A percentile compares a stretch with the other conserved stretches of the same genome.
phyloP scores from a whole-genome alignment of 1,140 invertebrate species.

The Dolichoris vasculosae region DNA sequence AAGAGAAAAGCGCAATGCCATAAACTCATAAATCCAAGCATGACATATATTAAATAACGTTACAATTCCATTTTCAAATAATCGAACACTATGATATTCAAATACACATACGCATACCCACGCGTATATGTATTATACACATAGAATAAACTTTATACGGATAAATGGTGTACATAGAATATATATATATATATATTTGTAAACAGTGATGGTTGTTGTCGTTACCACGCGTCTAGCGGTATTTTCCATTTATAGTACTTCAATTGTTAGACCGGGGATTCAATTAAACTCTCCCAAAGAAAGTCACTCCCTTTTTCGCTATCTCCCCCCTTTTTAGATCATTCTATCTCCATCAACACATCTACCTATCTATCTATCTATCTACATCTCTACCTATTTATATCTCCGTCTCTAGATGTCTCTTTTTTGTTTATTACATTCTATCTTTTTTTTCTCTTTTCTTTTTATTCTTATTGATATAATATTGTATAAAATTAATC shows the following conservation, averaged over 20 bases:
- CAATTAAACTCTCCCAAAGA: slow-evolving; percentile 34
- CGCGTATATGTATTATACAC: too few relatives aligned
- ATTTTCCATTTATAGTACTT: slow-evolving; percentile 24
- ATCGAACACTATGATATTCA: too few relatives aligned
- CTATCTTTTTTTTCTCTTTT: neutral
- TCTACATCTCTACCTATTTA: neutral
- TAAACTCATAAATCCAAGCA: too few relatives aligned
- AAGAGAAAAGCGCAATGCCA: too few relatives aligned
- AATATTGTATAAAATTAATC: neutral
- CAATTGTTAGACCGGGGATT: neutral
- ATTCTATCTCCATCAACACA: neutral
- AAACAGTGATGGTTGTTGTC: neutral
- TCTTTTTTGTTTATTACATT: too few relatives aligned
- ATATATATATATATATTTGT: neutral
- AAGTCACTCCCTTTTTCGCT: neutral
- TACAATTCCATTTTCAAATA: too few relatives aligned
- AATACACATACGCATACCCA: too few relatives aligned
- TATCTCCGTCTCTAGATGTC: too few relatives aligned
- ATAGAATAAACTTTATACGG: too few relatives aligned
- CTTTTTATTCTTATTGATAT: neutral
- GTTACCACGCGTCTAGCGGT: neutral
- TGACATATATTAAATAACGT: too few relatives aligned
- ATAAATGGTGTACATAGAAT: neutral
- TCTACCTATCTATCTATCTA: neutral
- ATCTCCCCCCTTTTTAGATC: neutral